Conservation (phyloP, 2,888 invertebrate species). For the Lagria hirta region DNA sequence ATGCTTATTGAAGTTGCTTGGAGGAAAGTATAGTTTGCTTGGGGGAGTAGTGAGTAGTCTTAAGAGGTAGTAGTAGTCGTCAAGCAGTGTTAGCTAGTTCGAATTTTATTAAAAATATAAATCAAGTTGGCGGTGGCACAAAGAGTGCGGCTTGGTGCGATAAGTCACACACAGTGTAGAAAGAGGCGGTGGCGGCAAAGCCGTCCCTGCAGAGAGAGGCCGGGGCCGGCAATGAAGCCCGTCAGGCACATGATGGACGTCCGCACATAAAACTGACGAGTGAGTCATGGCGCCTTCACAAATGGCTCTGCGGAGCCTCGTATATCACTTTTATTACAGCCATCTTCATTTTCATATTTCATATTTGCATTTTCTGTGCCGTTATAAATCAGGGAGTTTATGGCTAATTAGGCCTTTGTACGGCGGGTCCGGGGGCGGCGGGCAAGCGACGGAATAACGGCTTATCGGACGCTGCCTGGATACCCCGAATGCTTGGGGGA, state of each 20-base stretch:
- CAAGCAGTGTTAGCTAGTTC: too few relatives aligned
- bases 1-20: too few relatives aligned
- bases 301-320: constrained; percentile 76
- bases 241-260: constrained; percentile 72
- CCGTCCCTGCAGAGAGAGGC: constrained; percentile 37
- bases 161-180: constrained; percentile 39
- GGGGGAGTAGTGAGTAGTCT: too few relatives aligned
- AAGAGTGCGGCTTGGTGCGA: constrained; percentile 55
- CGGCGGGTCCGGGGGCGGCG: constrained; percentile 48
- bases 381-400: constrained; percentile 67
- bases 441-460: constrained; percentile 55
- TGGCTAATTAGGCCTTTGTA: constrained; percentile 65
- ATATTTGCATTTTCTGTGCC: constrained; percentile 63
- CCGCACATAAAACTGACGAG: constrained; percentile 74
- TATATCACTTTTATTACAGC: constrained; percentile 80
- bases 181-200: constrained; percentile 20
- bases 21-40: too few relatives aligned
- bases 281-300: constrained; percentile 66
- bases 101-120: constrained; percentile 56
- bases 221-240: constrained; percentile 60
- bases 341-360: constrained; percentile 63
- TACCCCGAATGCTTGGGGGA: constrained; percentile 23
- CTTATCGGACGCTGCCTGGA: constrained; percentile 53
- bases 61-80: constrained; percentile 21
- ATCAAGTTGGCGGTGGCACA: constrained; percentile 64